phyloP scores from a whole-genome alignment of 30 jellyfish, hydroid and myxozoan genomes.

The Pseudorhiza aurosa region DNA sequence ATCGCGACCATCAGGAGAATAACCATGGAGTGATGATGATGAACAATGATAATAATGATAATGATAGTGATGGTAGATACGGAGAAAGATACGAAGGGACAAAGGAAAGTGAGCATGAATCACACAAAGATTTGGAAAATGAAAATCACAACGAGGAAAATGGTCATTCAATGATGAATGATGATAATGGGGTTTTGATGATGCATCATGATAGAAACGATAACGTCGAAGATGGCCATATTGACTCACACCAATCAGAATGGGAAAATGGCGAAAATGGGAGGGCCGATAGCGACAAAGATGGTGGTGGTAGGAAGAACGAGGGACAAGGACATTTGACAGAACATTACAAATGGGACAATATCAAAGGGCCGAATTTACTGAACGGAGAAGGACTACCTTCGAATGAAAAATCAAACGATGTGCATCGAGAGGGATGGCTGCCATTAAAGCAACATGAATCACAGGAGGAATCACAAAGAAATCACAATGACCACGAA shows the following conservation, averaged over 20 bases:
- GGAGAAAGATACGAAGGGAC: not conserved
- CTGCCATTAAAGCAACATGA: conserved; percentile 10
- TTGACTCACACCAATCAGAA: not conserved
- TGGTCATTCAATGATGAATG: not conserved
- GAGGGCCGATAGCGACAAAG: not conserved
- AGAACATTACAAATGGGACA: conserved; percentile 28
- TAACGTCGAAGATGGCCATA: not conserved
- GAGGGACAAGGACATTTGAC: conserved; percentile 15
- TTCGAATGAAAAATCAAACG: not conserved
- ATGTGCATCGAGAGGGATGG: conserved; percentile 14
- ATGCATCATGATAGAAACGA: conserved; percentile 1
- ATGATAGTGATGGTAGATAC: not conserved
- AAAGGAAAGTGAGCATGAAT: not conserved
- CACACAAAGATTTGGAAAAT: not conserved
- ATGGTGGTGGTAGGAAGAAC: too few relatives aligned
- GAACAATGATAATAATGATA: not conserved
- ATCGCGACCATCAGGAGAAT: not conserved
- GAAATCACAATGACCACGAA: not conserved
- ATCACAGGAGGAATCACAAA: not conserved
- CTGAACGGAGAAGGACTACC: not conserved
- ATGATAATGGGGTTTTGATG: too few relatives aligned
- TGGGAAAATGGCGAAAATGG: conserved; percentile 4
- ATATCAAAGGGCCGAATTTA: conserved; percentile 15
- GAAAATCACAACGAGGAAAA: not conserved
- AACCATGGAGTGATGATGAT: not conserved